A percentile compares a stretch with the other conserved stretches of the same genome.
Evolutionary conservation across 23 tunicate genomes (phyloP).

Genomic region (Diplosoma virens): DNA sequence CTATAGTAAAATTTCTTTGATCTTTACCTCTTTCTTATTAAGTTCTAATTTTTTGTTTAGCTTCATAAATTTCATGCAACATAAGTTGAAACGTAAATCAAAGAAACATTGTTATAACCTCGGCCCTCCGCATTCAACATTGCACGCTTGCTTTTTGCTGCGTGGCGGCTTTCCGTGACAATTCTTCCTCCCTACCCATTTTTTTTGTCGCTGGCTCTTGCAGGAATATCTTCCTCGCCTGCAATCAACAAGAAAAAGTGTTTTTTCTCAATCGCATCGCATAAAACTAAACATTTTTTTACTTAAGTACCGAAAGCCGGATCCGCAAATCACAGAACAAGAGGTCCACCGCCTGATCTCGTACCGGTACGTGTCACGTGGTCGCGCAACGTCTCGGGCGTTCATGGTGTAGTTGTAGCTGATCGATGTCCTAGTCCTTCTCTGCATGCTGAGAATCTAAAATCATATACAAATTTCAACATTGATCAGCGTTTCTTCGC

Average conservation of each 20-base stretch:
- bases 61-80: too few relatives aligned
- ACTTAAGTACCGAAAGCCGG: constrained; percentile 34
- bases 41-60: too few relatives aligned
- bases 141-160: constrained; percentile 26
- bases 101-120: not conserved
- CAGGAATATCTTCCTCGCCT: constrained; percentile 68
- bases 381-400: constrained; percentile 11
- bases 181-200: constrained; percentile 50
- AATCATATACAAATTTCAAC: not conserved
- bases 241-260: not conserved
- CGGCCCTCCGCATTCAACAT: constrained; percentile 11
- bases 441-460: constrained; percentile 5
- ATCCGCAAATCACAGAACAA: constrained; percentile 73
- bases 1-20: too few relatives aligned
- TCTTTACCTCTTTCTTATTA: too few relatives aligned
- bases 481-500: not conserved
- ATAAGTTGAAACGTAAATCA: too few relatives aligned
- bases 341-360: constrained; percentile 47
- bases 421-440: not conserved
- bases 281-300: not conserved
- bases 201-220: constrained; percentile 31
- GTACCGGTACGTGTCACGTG: constrained; percentile 47
- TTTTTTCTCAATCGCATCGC: not conserved
- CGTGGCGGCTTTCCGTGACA: constrained; percentile 47
- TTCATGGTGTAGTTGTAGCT: constrained; percentile 50